These are phyloP conservation scores for Drosophila elegans DNA, from an alignment of 1,140 invertebrate genomes.

Conservation along the genomic window DNA sequence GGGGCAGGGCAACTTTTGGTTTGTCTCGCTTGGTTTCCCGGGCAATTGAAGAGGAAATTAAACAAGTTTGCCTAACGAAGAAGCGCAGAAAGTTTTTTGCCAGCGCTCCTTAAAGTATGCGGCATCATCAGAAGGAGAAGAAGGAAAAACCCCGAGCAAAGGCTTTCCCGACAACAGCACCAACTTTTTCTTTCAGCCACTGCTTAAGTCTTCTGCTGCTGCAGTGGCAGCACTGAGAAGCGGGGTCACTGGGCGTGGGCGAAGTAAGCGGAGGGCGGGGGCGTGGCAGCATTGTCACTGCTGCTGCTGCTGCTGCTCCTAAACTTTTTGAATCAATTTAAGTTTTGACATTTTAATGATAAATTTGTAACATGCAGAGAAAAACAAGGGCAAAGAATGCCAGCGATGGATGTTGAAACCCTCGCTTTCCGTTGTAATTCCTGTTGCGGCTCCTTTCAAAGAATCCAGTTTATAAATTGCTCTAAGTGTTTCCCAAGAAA, in stretches of 20 bases:
- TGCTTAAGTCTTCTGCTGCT: slow-evolving; percentile 24
- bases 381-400: slow-evolving; percentile 62
- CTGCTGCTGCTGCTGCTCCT: slow-evolving; percentile 34
- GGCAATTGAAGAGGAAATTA: slow-evolving; percentile 82
- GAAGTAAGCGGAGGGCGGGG: not conserved
- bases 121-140: slow-evolving; percentile 13
- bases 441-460: slow-evolving; percentile 24
- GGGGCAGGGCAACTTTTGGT: slow-evolving; percentile 45
- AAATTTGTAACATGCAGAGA: slow-evolving; percentile 73
- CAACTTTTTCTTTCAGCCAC: slow-evolving; percentile 47
- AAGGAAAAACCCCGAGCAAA: slow-evolving; percentile 10
- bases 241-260: slow-evolving; percentile 8
- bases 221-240: slow-evolving; percentile 10
- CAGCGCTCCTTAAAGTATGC: slow-evolving; percentile 76
- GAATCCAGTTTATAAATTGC: slow-evolving; percentile 73
- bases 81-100: slow-evolving; percentile 62
- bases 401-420: slow-evolving; percentile 23
- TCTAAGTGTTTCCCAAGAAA: slow-evolving; percentile 43
- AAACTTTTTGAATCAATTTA: slow-evolving; percentile 83
- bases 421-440: slow-evolving; percentile 11
- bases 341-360: slow-evolving; percentile 84
- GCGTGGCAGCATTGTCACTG: slow-evolving; percentile 49
- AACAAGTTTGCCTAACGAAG: slow-evolving; percentile 81
- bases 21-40: slow-evolving; percentile 54
- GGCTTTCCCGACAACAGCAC: slow-evolving; percentile 27